Conservation (phyloP, 2,113 vertebrate species). For the Caloenas nicobarica region DNA sequence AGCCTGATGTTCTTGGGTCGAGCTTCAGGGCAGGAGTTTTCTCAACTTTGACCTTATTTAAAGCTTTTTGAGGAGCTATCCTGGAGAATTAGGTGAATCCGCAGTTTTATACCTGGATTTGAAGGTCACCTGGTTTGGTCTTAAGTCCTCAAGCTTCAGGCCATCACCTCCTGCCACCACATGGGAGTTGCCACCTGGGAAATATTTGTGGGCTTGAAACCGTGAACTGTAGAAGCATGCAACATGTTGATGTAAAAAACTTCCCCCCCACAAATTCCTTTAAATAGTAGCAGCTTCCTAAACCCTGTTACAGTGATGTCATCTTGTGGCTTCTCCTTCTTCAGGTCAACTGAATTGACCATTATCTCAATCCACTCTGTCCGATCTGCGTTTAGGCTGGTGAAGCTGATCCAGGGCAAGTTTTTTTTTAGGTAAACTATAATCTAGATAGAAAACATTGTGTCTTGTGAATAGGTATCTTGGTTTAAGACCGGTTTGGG, state of each 20-base stretch:
- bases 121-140: not conserved
- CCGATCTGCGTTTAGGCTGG: not conserved
- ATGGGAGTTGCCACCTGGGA: not conserved
- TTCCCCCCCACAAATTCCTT: not conserved
- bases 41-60: not conserved
- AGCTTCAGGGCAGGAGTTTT: not conserved
- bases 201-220: not conserved
- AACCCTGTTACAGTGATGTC: not conserved
- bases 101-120: not conserved
- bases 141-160: not conserved
- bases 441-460: not conserved
- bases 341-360: not conserved
- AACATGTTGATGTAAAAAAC: accelerated
- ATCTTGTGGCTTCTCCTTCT: not conserved
- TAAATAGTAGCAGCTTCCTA: not conserved
- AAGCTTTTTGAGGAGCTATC: not conserved
- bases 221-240: not conserved
- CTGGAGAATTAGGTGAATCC: not conserved
- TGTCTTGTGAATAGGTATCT: not conserved
- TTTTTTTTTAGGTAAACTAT: not conserved
- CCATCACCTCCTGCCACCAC: accelerated
- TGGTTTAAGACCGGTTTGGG: not conserved
- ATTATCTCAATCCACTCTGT: not conserved
- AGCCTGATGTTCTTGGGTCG: accelerated
- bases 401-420: not conserved